Base-by-base conservation (phyloP, 1,140 invertebrate genomes). In the Schlechtendalia chinensis region DNA sequence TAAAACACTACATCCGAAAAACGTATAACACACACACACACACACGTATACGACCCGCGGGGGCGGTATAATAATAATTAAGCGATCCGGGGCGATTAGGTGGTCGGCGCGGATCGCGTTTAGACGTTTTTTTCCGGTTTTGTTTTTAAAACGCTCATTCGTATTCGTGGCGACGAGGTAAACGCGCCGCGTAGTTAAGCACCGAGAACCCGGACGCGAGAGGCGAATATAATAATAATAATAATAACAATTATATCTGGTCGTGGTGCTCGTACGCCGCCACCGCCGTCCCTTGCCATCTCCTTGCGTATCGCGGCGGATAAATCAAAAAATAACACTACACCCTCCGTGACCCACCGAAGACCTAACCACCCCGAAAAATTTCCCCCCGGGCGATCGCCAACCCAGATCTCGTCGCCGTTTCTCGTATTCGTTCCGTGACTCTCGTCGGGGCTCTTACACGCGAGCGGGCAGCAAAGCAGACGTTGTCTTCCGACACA, bases 131-230 rank as follows among this genome's bases (percentile, higher is more conserved):
- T n/a, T n/a, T n/a, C n/a, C n/a, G n/a, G n/a, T n/a, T n/a, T 69
- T 69, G 32, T 77, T 77, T 77, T 77, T 58, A 56, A 77, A 77
- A 77, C n/a, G 74, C 74, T 77, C 54, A 77, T 77, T 77, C 74
- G 54, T 58, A 77, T 77, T 77, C 53, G 54, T 32, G 14, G 32
- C 67, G 45, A 69, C 67, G 45, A 69, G 67, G 67, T 69, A 69
- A 24, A 69, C 17, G 39, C 39, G 14, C n/a, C n/a, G 12, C 39
- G 67, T 50, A 27, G 45, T 50, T 69, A 32, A 19, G 32, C n/a
- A 17, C 11, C 27, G 5, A 16, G 12, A 22, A 14, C 67, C 39
- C 22, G 53, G 16, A 19, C 56, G n/a, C 45, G n/a, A 22, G 6
- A 12, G 14, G 16, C 22, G 22, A 69, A 69, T 50, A 69, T 50